These are phyloP conservation scores for Graphium colonna DNA, from an alignment of 2,888 invertebrate species.

Conservation along the genomic window DNA sequence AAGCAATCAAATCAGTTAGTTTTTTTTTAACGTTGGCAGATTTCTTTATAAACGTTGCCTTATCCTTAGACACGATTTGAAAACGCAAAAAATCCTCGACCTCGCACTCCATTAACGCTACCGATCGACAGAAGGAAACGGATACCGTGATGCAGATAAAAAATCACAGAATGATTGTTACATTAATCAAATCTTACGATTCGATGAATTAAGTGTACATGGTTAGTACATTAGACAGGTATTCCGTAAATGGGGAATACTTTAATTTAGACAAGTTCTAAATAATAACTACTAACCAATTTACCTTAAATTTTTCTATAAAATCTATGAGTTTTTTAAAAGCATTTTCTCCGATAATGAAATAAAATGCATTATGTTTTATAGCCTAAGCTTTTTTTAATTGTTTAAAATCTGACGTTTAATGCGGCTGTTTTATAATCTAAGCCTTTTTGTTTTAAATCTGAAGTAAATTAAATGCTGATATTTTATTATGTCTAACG, in stretches of 20 bases:
- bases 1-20: conserved; percentile 26
- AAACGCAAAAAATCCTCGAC: conserved; percentile 29
- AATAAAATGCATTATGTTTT: too few relatives aligned
- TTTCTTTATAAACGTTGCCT: conserved; percentile 36
- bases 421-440: too few relatives aligned
- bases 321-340: too few relatives aligned
- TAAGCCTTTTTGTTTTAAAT: too few relatives aligned
- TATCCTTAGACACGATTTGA: conserved; percentile 45
- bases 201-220: conserved; percentile 36
- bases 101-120: conserved; percentile 44
- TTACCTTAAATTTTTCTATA: too few relatives aligned
- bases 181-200: conserved; percentile 44
- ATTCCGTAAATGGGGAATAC: background rate
- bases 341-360: too few relatives aligned
- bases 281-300: too few relatives aligned
- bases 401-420: too few relatives aligned
- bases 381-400: too few relatives aligned
- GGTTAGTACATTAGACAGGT: conserved; percentile 31
- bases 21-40: conserved; percentile 34
- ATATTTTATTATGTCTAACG: too few relatives aligned
- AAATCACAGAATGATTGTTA: conserved; percentile 36
- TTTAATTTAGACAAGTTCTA: too few relatives aligned
- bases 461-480: too few relatives aligned
- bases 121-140: conserved; percentile 33
- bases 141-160: conserved; percentile 48